Conservation (phyloP, 2,888 invertebrate genomes). For the Spisula solida region DNA sequence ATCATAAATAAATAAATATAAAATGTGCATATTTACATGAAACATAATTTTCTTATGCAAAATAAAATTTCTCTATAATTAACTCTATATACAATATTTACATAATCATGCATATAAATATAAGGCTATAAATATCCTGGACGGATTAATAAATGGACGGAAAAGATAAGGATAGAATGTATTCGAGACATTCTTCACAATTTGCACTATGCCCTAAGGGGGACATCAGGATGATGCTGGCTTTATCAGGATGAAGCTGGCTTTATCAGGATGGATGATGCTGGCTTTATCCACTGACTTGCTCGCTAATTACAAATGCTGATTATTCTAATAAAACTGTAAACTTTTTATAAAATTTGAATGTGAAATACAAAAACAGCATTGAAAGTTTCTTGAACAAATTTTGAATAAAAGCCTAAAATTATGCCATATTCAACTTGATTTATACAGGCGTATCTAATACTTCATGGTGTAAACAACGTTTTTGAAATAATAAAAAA, state of each 20-base stretch:
- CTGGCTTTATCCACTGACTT: neutral
- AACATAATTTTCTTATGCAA: slow-evolving; percentile 38
- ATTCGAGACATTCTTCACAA: slow-evolving; percentile 33
- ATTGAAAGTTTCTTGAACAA: no score
- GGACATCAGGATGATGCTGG: slow-evolving; percentile 46
- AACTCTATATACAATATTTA: slow-evolving; percentile 51
- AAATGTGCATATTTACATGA: slow-evolving; percentile 58
- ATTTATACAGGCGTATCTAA: no score
- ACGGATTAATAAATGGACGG: slow-evolving; percentile 63
- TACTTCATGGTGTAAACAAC: no score
- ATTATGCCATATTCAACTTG: no score
- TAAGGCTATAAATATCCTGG: slow-evolving; percentile 38
- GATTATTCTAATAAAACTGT: no score
- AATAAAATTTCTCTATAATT: slow-evolving; percentile 42
- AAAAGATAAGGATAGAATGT: slow-evolving; percentile 51
- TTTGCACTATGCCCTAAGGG: slow-evolving; percentile 54
- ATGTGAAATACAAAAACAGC: no score
- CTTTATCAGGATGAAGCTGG: no score
- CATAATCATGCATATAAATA: slow-evolving; percentile 20
- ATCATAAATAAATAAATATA: slow-evolving; percentile 54
- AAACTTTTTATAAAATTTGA: neutral
- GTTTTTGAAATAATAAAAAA: no score
- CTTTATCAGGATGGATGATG: slow-evolving; percentile 38
- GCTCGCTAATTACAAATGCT: neutral
- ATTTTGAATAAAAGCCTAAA: no score